phyloP scores from a whole-genome alignment of 2,797 vertebrate genomes.

The Momotus momota region DNA sequence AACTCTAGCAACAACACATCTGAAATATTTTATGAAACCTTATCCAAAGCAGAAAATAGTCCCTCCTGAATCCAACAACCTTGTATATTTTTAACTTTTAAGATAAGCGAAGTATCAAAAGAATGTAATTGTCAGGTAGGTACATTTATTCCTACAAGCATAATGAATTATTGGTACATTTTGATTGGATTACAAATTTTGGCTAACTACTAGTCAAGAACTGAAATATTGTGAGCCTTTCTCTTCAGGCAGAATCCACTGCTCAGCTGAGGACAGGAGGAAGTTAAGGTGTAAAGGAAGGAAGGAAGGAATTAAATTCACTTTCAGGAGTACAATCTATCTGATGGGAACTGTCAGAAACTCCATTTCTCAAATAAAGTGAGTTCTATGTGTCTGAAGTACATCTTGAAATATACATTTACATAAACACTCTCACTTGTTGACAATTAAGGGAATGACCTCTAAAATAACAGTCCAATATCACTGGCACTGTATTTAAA shows the following conservation, averaged over 20 bases:
- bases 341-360: background rate
- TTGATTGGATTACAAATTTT: background rate
- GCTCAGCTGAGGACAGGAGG: background rate
- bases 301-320: background rate
- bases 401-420: background rate
- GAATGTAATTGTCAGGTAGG: rapidly evolving
- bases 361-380: background rate
- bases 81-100: background rate
- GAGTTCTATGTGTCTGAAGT: background rate
- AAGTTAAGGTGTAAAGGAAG: background rate
- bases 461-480: background rate
- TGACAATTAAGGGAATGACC: background rate
- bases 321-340: background rate
- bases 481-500: background rate
- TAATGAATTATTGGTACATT: background rate
- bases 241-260: background rate
- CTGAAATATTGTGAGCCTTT: background rate
- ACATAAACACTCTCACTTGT: background rate
- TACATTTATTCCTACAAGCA: background rate
- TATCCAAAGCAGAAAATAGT: background rate
- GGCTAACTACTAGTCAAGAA: background rate
- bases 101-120: background rate
- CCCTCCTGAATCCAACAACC: background rate
- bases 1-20: background rate
- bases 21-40: background rate